These are phyloP conservation scores for Cremastobaeus sp. DNA, from an alignment of 2,888 invertebrate species.

Conservation along the genomic window DNA sequence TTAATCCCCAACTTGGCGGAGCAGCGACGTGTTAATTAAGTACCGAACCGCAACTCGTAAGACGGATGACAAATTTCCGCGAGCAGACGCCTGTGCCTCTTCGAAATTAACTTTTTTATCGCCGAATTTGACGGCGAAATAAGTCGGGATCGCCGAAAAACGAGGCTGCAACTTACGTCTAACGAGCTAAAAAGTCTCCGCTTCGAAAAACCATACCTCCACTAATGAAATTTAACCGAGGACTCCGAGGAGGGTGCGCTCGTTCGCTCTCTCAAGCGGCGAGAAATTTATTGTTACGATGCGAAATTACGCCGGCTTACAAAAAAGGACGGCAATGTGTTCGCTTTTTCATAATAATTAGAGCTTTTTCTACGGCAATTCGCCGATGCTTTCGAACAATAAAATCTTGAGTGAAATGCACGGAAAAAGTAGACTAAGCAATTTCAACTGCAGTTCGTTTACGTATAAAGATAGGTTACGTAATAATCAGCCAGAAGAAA, in stretches of 20 bases:
- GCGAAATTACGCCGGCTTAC: slow-evolving; percentile 27
- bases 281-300: slow-evolving; percentile 44
- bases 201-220: slow-evolving; percentile 15
- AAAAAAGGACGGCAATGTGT: slow-evolving; percentile 4
- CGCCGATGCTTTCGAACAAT: too few relatives aligned
- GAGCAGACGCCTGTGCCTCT: slow-evolving; percentile 6
- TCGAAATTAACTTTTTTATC: slow-evolving; percentile 48
- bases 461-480: too few relatives aligned
- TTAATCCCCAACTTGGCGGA: too few relatives aligned
- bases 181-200: slow-evolving; percentile 49
- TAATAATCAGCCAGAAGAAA: too few relatives aligned
- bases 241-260: slow-evolving; percentile 7
- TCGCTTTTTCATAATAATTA: slow-evolving; percentile 16
- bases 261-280: slow-evolving; percentile 18
- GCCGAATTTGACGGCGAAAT: slow-evolving; percentile 43
- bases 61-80: slow-evolving; percentile 50
- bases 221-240: slow-evolving; percentile 35
- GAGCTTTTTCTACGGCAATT: too few relatives aligned
- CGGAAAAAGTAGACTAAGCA: too few relatives aligned
- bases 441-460: too few relatives aligned
- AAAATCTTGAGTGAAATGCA: too few relatives aligned
- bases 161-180: slow-evolving; percentile 43
- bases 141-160: slow-evolving; percentile 44
- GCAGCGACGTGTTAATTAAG: slow-evolving; percentile 59
- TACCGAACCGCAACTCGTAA: slow-evolving; percentile 28